These are phyloP conservation scores for Drosophila micromelanica DNA, from an alignment of 1,140 invertebrate species.

Conservation along the genomic window DNA sequence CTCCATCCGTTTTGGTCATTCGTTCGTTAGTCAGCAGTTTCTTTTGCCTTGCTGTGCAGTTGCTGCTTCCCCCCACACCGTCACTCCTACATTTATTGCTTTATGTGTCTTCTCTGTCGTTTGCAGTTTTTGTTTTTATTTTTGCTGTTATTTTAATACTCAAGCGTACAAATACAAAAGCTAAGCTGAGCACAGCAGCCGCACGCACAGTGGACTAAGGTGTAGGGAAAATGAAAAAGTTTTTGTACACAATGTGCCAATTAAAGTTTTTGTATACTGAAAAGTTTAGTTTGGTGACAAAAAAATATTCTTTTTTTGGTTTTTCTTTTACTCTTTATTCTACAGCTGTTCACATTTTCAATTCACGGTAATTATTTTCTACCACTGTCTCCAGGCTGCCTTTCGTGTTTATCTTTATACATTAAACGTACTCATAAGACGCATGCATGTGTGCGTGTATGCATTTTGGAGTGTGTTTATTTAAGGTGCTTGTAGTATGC, in stretches of 20 bases:
- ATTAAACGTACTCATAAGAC: slow-evolving; percentile 11
- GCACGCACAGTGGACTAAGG: slow-evolving; percentile 44
- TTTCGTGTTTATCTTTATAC: slow-evolving; percentile 23
- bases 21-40: slow-evolving; percentile 58
- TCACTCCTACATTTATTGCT: slow-evolving; percentile 9
- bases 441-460: background rate
- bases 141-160: slow-evolving; percentile 79
- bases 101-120: slow-evolving; percentile 52
- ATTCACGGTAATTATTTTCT: background rate
- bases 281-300: background rate
- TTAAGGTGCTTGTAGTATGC: slow-evolving; percentile 23
- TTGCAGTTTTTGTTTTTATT: slow-evolving; percentile 60
- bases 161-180: slow-evolving; percentile 61
- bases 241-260: background rate
- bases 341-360: background rate
- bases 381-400: slow-evolving; percentile 30
- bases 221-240: background rate
- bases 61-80: slow-evolving; percentile 4
- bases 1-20: slow-evolving; percentile 15
- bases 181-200: slow-evolving; percentile 52
- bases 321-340: background rate
- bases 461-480: slow-evolving; percentile 19
- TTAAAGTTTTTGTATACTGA: background rate
- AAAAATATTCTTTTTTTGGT: background rate
- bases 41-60: slow-evolving; percentile 48